These are phyloP conservation scores for Monoplex corrugatus DNA, from an alignment of 2,888 invertebrate species.

Conservation along the genomic window DNA sequence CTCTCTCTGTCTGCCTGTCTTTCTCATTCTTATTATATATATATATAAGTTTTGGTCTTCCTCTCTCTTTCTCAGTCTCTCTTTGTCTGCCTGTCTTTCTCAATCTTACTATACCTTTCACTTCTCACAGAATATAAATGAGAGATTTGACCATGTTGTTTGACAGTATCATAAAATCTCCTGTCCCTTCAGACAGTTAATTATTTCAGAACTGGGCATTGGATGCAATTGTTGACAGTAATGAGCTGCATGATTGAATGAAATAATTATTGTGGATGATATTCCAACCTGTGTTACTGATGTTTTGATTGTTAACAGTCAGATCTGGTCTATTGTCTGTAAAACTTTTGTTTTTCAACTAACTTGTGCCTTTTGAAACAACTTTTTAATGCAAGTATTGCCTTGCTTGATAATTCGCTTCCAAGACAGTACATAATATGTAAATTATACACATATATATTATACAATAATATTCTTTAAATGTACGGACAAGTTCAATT, in stretches of 20 bases:
- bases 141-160: neutral
- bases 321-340: too few species aligned
- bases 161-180: neutral
- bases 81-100: conserved; percentile 12
- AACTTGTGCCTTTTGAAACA: neutral
- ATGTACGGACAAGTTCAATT: too few species aligned
- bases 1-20: neutral
- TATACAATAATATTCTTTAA: too few species aligned
- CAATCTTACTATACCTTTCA: neutral
- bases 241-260: neutral
- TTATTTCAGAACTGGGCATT: too few species aligned
- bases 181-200: neutral
- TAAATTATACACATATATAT: too few species aligned
- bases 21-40: neutral
- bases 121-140: neutral
- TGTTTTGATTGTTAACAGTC: too few species aligned
- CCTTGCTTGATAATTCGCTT: neutral
- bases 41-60: neutral
- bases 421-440: neutral
- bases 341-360: neutral
- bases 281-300: neutral
- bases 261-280: neutral
- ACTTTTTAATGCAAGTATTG: neutral
- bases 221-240: too few species aligned
- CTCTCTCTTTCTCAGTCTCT: conserved; percentile 2